Evolutionary conservation across 2,888 invertebrate species (phyloP).

Genomic region (Clunio marinus): DNA sequence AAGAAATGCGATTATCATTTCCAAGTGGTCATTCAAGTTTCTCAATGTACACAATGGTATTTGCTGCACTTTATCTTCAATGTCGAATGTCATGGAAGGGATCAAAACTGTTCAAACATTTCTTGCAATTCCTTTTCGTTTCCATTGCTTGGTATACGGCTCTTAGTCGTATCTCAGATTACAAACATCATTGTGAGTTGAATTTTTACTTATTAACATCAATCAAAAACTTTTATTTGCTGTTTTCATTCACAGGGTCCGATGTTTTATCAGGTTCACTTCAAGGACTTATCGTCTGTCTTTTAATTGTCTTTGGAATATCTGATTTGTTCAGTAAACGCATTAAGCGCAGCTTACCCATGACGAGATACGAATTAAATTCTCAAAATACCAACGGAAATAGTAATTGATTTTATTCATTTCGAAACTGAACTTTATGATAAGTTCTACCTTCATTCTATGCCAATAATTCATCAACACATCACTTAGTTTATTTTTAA

Average conservation of each 20-base stretch:
- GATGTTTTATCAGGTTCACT: conserved; percentile 18
- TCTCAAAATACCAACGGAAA: too few relatives aligned
- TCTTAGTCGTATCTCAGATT: conserved; percentile 88
- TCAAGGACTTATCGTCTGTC: conserved; percentile 9
- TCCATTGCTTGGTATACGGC: conserved; percentile 80
- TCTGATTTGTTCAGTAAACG: conserved; percentile 47
- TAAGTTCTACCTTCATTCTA: too few relatives aligned
- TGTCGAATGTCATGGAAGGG: conserved; percentile 76
- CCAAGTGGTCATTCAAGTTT: conserved; percentile 91
- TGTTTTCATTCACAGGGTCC: too few relatives aligned
- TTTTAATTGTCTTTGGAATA: conserved; percentile 19
- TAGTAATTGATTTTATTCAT: too few relatives aligned
- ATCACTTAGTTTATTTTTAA: too few relatives aligned
- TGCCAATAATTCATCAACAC: too few relatives aligned
- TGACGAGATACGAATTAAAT: conserved; percentile 7
- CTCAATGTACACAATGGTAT: conserved; percentile 80
- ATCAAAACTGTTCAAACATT: conserved; percentile 74
- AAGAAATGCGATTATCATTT: conserved; percentile 80
- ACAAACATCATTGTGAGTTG: conserved; percentile 83
- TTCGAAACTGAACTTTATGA: too few relatives aligned
- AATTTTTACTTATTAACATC: background rate
- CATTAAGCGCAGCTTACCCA: background rate
- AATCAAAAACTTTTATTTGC: background rate
- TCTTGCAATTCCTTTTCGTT: conserved; percentile 77
- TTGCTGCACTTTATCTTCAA: conserved; percentile 81